Percentiles rank a stretch among this genome's conserved stretches.
Conservation (phyloP, 2,888 invertebrate genomes). For the Stramonita haemastoma region DNA sequence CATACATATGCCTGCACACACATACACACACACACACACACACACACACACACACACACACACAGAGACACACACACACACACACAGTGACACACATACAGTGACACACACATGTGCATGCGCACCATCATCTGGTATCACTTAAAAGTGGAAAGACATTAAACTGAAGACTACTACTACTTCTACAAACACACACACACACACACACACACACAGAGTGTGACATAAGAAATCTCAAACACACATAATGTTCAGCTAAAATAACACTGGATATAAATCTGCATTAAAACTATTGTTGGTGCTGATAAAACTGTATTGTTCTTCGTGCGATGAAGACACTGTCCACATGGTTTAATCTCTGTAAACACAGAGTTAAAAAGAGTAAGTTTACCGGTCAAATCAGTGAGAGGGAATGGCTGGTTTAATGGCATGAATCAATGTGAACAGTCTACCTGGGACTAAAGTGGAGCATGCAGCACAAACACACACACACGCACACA, state of each 20-base stretch:
- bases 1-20: slow-evolving; percentile 7
- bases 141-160: too few relatives aligned
- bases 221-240: background rate
- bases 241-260: background rate
- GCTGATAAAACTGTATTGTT: background rate
- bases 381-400: background rate
- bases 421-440: background rate
- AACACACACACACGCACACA: background rate
- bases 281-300: background rate
- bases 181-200: background rate
- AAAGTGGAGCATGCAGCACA: background rate
- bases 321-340: background rate
- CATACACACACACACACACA: slow-evolving; percentile 13
- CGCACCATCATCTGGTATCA: too few relatives aligned
- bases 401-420: background rate
- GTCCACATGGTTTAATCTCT: background rate
- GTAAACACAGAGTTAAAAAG: background rate
- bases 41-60: slow-evolving; percentile 27
- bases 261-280: background rate
- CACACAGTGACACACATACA: background rate
- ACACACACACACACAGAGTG: background rate
- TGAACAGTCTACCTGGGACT: background rate
- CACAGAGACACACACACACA: slow-evolving; percentile 5
- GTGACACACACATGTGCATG: too few relatives aligned
- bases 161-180: background rate